A percentile compares a stretch with the other conserved stretches of the same genome.
Conservation (phyloP, 92 coral and sea anemone genomes). For the Parazoanthus atlanticus region DNA sequence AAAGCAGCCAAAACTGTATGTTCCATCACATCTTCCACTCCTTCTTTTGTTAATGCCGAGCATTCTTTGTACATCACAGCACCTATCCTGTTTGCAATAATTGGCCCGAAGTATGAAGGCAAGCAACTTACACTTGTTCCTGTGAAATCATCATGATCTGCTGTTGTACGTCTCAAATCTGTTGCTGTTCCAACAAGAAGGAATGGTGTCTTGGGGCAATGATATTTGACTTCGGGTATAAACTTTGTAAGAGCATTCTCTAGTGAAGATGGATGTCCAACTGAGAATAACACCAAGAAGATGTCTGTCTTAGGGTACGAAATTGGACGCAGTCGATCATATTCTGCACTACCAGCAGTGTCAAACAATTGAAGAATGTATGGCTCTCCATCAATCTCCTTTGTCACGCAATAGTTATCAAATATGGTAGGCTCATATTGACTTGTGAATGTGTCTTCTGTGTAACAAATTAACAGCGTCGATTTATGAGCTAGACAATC, state of each 20-base stretch:
- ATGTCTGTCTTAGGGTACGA: not conserved
- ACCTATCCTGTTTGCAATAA: not conserved
- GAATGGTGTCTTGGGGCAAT: not conserved
- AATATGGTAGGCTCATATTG: not conserved
- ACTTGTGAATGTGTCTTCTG: not conserved
- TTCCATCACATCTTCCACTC: not conserved
- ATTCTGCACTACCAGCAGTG: not conserved
- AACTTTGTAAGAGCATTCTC: not conserved
- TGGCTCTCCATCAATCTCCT: not conserved
- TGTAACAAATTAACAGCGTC: not conserved
- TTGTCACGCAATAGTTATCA: not conserved
- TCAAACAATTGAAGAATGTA: not conserved
- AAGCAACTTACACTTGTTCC: constrained; percentile 10
- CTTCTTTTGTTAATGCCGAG: not conserved
- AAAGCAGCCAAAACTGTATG: not conserved
- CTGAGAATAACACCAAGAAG: constrained; percentile 7
- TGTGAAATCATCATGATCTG: not conserved
- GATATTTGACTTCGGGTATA: not conserved
- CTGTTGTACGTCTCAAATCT: not conserved
- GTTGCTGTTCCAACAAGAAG: constrained; percentile 21
- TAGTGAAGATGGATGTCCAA: not conserved
- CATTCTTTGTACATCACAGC: constrained; percentile 16
- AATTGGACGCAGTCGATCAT: not conserved
- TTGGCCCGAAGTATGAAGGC: not conserved
- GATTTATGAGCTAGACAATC: not conserved